Conservation (phyloP, 1,140 invertebrate genomes). For the Procambarus virginalis region DNA sequence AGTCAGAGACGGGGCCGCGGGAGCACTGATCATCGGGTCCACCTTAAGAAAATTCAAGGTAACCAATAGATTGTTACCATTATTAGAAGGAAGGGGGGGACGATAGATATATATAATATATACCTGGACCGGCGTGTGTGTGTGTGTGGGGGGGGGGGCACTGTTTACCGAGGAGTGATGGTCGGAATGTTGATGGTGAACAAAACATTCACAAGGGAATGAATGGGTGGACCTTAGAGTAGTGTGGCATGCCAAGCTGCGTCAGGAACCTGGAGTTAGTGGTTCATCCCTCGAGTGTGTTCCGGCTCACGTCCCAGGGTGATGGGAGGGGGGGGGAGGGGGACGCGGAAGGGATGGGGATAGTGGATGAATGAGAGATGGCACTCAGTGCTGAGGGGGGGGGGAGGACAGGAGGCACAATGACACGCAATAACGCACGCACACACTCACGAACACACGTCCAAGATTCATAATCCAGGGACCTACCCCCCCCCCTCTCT, state of each 20-base stretch:
- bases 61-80: too few relatives aligned
- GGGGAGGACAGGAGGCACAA: too few relatives aligned
- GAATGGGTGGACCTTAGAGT: neutral
- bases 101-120: too few relatives aligned
- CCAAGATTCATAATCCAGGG: too few relatives aligned
- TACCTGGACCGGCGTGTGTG: neutral
- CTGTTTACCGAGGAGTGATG: neutral
- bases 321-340: neutral
- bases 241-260: too few relatives aligned
- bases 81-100: too few relatives aligned
- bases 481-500: too few relatives aligned
- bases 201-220: neutral
- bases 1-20: too few relatives aligned
- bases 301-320: neutral
- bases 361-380: neutral
- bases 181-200: neutral
- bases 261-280: neutral
- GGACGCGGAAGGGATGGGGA: neutral
- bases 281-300: neutral
- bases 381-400: neutral
- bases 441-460: too few relatives aligned
- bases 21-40: too few relatives aligned
- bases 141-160: neutral
- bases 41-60: too few relatives aligned
- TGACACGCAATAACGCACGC: too few relatives aligned